These are phyloP conservation scores for Dermatemys mawii DNA, from an alignment of 2,113 vertebrate species.

Conservation along the genomic window DNA sequence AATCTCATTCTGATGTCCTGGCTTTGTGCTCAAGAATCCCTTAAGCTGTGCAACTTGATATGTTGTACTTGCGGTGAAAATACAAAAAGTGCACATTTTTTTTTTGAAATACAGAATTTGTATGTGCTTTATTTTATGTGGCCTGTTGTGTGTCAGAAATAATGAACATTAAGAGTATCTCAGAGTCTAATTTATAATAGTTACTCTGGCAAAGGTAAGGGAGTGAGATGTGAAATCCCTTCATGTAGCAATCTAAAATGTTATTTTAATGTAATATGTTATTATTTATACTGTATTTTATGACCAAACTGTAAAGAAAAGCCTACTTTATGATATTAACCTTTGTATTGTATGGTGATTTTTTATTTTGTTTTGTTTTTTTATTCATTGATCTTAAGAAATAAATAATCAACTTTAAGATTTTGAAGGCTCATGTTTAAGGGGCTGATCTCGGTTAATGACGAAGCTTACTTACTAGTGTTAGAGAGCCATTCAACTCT, in stretches of 20 bases:
- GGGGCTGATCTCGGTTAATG: not conserved
- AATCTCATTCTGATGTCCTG: slow-evolving; percentile 9
- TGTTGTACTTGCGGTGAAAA: slow-evolving; percentile 32
- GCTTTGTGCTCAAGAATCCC: slow-evolving; percentile 37
- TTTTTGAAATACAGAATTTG: slow-evolving; percentile 6
- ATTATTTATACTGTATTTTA: slow-evolving; percentile 55
- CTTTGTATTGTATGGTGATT: slow-evolving; percentile 66
- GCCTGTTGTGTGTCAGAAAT: slow-evolving; percentile 29
- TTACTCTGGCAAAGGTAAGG: slow-evolving; percentile 43
- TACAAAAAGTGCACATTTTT: slow-evolving; percentile 26
- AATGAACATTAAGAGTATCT: slow-evolving; percentile 39
- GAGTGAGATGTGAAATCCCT: slow-evolving; percentile 17
- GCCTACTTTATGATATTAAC: slow-evolving; percentile 44
- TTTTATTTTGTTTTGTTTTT: not conserved
- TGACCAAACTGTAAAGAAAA: slow-evolving; percentile 47
- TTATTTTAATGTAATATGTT: slow-evolving; percentile 24
- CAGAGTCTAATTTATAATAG: slow-evolving; percentile 20
- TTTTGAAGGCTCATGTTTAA: not conserved
- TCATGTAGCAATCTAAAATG: slow-evolving; percentile 28
- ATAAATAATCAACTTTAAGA: slow-evolving; percentile 61
- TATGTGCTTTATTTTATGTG: slow-evolving; percentile 62
- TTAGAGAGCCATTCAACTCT: not conserved
- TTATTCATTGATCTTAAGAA: slow-evolving; percentile 57
- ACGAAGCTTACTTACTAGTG: not conserved
- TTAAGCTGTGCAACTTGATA: slow-evolving; percentile 6